phyloP scores from a whole-genome alignment of 2,888 invertebrate genomes.

The Sericinus montela region DNA sequence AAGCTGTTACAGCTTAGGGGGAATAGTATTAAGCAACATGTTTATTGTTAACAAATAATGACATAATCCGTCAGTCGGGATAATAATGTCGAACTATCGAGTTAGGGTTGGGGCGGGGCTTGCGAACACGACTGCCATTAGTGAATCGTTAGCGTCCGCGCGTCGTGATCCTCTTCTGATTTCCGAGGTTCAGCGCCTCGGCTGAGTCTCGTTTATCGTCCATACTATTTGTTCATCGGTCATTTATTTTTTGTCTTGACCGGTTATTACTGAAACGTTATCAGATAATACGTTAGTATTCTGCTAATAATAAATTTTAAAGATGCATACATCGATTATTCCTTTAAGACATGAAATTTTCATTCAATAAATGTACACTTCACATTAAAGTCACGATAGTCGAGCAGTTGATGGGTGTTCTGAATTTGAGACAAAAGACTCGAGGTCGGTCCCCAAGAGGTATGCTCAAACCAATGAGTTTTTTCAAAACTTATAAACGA shows the following conservation, averaged over 20 bases:
- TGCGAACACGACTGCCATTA: constrained; percentile 70
- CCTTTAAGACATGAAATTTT: too few relatives aligned
- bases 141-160: constrained; percentile 62
- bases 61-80: constrained; percentile 36
- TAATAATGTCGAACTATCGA: constrained; percentile 47
- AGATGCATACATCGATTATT: too few relatives aligned
- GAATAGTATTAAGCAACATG: constrained; percentile 13
- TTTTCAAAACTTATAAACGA: too few relatives aligned
- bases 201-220: constrained; percentile 12
- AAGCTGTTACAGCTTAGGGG: constrained; percentile 18
- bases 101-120: constrained; percentile 40
- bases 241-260: constrained; percentile 6
- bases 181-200: constrained; percentile 49
- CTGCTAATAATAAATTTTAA: too few relatives aligned
- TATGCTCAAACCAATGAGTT: too few relatives aligned
- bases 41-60: constrained; percentile 23
- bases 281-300: neutral
- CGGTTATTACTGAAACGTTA: neutral
- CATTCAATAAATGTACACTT: too few relatives aligned
- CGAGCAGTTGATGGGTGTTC: too few relatives aligned
- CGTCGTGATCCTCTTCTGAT: constrained; percentile 65
- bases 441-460: too few relatives aligned
- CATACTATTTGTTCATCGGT: constrained; percentile 7
- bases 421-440: too few relatives aligned
- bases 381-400: too few relatives aligned